phyloP scores from a whole-genome alignment of 2,888 invertebrate genomes.

The Helicoverpa assulta region DNA sequence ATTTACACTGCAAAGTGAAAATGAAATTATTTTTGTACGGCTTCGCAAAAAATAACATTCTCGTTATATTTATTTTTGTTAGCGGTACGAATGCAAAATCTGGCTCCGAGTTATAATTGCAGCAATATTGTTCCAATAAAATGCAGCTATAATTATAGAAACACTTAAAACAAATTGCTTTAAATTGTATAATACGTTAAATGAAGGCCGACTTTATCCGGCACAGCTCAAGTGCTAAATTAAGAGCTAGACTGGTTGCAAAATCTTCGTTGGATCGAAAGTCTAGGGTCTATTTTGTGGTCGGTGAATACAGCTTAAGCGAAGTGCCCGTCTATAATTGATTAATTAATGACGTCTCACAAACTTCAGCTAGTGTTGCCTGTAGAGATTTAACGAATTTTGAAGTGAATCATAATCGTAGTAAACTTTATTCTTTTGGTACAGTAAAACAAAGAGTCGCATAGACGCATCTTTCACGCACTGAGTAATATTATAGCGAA shows the following conservation, averaged over 20 bases:
- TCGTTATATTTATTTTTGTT: not conserved
- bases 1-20: not conserved
- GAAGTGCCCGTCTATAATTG: conserved; percentile 42
- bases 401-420: conserved; percentile 18
- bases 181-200: conserved; percentile 6
- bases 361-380: conserved; percentile 41
- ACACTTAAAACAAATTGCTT: conserved; percentile 17
- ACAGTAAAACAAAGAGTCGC: too few relatives aligned
- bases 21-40: not conserved
- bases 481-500: conserved; percentile 6
- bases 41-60: not conserved
- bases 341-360: conserved; percentile 54
- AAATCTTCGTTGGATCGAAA: conserved; percentile 55
- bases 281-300: conserved; percentile 53
- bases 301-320: conserved; percentile 27
- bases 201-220: conserved; percentile 15
- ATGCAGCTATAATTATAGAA: not conserved
- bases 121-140: not conserved
- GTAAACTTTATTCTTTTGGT: too few relatives aligned
- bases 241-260: conserved; percentile 39
- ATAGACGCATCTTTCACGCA: not conserved
- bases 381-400: conserved; percentile 32
- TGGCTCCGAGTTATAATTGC: not conserved
- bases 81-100: not conserved
- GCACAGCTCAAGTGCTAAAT: conserved; percentile 24